phyloP scores from a whole-genome alignment of 1,140 invertebrate species.

The Macrotrachela quadricornifera region DNA sequence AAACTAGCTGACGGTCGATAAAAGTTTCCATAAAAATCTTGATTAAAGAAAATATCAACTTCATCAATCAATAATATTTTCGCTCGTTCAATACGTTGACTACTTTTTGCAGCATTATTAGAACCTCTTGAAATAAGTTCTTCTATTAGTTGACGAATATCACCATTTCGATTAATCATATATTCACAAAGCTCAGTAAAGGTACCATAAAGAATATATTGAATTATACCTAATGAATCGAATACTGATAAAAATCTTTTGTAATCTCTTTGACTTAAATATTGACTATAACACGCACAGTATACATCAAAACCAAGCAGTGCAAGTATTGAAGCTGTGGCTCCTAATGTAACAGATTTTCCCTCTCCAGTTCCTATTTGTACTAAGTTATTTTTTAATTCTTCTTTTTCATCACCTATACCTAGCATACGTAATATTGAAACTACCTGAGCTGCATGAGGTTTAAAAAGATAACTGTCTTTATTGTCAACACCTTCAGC shows the following conservation, averaged over 20 bases:
- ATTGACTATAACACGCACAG: neutral
- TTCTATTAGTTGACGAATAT: neutral
- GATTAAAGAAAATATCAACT: neutral
- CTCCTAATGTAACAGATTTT: neutral
- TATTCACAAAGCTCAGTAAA: neutral
- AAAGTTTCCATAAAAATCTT: neutral
- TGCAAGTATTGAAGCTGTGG: neutral
- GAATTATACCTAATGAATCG: neutral
- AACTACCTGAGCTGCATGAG: neutral
- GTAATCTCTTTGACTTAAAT: neutral
- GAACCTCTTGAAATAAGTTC: neutral
- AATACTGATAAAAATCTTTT: neutral
- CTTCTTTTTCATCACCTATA: neutral
- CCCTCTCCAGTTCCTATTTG: conserved; percentile 1
- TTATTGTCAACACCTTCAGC: neutral
- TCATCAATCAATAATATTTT: neutral
- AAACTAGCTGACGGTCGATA: neutral
- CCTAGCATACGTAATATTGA: neutral
- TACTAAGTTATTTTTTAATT: neutral
- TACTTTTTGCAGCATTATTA: neutral
- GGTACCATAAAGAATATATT: neutral
- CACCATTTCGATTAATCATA: neutral
- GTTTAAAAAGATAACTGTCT: neutral
- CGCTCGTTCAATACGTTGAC: too few species aligned
- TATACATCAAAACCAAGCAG: neutral